These are phyloP conservation scores for Numenius arquata DNA, from an alignment of 2,113 vertebrate species.

Conservation along the genomic window DNA sequence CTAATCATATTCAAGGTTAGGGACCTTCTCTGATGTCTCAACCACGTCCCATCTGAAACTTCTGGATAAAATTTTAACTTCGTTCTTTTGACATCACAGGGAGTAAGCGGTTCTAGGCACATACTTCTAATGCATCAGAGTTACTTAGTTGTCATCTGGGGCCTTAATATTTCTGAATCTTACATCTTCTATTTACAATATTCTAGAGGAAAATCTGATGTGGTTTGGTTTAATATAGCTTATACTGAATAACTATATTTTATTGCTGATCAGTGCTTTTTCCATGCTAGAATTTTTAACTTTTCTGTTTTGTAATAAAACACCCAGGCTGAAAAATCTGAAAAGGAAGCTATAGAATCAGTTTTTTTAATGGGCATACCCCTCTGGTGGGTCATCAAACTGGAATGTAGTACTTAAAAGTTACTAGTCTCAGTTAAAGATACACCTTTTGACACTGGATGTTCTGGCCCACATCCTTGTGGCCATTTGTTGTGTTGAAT, in stretches of 20 bases:
- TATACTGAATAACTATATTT: background rate
- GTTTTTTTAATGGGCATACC: background rate
- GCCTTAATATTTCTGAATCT: background rate
- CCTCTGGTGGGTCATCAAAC: background rate
- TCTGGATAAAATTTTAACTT: background rate
- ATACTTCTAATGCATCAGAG: background rate
- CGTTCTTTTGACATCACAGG: background rate
- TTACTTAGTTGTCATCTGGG: background rate
- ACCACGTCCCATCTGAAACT: background rate
- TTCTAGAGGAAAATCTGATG: background rate
- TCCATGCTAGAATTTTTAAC: background rate
- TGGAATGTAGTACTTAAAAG: background rate
- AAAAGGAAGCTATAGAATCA: background rate
- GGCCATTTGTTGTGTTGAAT: background rate
- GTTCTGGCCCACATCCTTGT: background rate
- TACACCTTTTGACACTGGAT: background rate
- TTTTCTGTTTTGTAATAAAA: background rate
- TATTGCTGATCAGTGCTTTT: background rate
- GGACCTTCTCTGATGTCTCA: background rate
- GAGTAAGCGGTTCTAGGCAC: background rate
- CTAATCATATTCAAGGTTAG: background rate
- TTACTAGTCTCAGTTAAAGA: background rate
- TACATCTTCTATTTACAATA: background rate
- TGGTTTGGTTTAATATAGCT: background rate
- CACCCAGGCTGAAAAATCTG: background rate